These are phyloP conservation scores for Phyllostomus hastatus DNA, from an alignment of 2,113 vertebrate genomes.

Conservation along the genomic window DNA sequence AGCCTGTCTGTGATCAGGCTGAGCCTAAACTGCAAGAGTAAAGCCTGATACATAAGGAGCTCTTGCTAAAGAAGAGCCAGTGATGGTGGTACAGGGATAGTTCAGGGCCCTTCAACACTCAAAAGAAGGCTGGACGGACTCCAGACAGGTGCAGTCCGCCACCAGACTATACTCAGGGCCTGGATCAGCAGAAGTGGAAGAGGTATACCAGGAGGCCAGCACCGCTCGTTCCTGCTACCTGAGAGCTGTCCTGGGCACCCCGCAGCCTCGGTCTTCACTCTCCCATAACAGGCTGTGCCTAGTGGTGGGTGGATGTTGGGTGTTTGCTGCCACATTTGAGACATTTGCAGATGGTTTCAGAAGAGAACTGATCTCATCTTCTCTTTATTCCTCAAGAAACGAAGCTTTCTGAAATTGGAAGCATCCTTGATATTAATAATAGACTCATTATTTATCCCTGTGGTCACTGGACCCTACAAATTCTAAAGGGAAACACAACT, in stretches of 20 bases:
- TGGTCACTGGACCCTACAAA: background rate
- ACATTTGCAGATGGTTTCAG: background rate
- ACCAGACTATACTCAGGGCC: background rate
- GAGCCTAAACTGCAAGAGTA: background rate
- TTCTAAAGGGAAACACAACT: background rate
- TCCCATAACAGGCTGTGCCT: background rate
- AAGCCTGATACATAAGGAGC: background rate
- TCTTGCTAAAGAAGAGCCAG: background rate
- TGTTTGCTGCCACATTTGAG: background rate
- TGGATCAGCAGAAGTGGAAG: background rate
- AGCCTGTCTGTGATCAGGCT: background rate
- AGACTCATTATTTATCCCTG: background rate
- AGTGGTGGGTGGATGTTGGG: background rate
- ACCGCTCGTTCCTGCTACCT: background rate
- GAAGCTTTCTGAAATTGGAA: background rate
- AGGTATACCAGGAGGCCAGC: background rate
- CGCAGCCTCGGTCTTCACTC: background rate
- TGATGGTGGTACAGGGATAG: no score
- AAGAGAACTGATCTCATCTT: background rate
- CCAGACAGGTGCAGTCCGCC: background rate
- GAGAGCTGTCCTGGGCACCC: background rate
- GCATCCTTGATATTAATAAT: background rate
- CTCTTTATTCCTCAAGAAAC: background rate
- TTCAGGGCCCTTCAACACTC: background rate
- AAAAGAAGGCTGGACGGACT: background rate